Percentiles rank a stretch among this genome's conserved stretches.
Conservation (phyloP, 1,140 invertebrate species). For the Trachymyrmex septentrionalis region DNA sequence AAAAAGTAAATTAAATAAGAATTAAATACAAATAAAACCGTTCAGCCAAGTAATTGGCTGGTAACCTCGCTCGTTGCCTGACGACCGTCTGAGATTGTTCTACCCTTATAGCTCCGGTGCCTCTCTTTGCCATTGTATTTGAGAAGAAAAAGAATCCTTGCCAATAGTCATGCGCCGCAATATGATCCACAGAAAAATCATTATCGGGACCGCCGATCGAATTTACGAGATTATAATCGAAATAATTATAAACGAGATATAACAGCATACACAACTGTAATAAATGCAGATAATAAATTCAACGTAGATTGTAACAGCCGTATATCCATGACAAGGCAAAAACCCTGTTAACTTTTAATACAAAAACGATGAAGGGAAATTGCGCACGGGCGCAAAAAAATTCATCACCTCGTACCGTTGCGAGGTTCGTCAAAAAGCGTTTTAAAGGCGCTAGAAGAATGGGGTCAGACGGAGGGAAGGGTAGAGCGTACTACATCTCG, state of each 20-base stretch:
- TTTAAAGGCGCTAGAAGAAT: slow-evolving; percentile 41
- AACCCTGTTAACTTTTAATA: slow-evolving; percentile 19
- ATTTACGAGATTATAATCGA: slow-evolving; percentile 40
- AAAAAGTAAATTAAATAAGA: slow-evolving; percentile 87
- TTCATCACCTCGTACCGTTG: slow-evolving; percentile 8
- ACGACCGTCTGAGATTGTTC: slow-evolving; percentile 68
- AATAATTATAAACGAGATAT: background rate
- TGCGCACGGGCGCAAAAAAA: slow-evolving; percentile 12
- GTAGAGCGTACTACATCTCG: slow-evolving; percentile 39
- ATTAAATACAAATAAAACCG: slow-evolving; percentile 87
- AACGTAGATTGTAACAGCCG: background rate
- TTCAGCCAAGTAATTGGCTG: slow-evolving; percentile 86
- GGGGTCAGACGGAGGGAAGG: slow-evolving; percentile 60
- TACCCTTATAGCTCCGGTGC: slow-evolving; percentile 55
- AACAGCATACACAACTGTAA: background rate
- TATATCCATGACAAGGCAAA: background rate
- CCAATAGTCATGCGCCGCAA: slow-evolving; percentile 79
- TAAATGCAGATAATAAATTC: background rate
- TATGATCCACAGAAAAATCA: slow-evolving; percentile 80
- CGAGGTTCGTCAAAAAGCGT: slow-evolving; percentile 61
- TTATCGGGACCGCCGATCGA: slow-evolving; percentile 18
- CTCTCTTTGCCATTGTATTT: slow-evolving; percentile 31
- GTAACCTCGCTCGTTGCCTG: slow-evolving; percentile 74
- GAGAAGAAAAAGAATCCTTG: slow-evolving; percentile 80
- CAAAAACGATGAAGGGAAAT: background rate